A percentile compares a stretch with the other conserved stretches of the same genome.
phyloP scores from a whole-genome alignment of 30 jellyfish, hydroid and myxozoan genomes.

The Catostylus mosaicus region DNA sequence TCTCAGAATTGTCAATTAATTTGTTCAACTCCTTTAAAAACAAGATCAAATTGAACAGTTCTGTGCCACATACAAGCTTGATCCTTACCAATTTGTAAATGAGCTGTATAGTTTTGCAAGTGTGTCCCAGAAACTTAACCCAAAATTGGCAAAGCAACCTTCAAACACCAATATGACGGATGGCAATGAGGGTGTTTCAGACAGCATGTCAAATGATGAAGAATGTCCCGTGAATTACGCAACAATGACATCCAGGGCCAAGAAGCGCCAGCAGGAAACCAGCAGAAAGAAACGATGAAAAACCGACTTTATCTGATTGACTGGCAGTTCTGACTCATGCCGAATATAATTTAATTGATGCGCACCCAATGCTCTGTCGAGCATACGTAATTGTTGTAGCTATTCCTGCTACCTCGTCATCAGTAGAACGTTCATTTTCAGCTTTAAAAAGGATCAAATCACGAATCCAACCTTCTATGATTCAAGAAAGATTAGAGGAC shows the following conservation, averaged over 20 bases:
- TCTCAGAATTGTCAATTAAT: slow-evolving; percentile 14
- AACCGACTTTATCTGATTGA: not conserved
- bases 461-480: slow-evolving; percentile 16
- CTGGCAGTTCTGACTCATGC: not conserved
- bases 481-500: slow-evolving; percentile 42
- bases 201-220: no score
- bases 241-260: no score
- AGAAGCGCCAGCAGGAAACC: not conserved
- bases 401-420: not conserved
- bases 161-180: not conserved
- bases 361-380: slow-evolving; percentile 24
- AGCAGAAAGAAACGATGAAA: not conserved
- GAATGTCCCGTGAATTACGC: no score
- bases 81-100: slow-evolving; percentile 13
- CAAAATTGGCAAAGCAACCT: not conserved
- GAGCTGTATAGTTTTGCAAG: slow-evolving; percentile 38
- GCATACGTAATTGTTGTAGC: slow-evolving; percentile 16
- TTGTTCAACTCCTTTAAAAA: slow-evolving; percentile 15
- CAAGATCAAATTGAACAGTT: not conserved
- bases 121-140: slow-evolving; percentile 3
- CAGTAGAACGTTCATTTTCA: not conserved
- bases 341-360: not conserved
- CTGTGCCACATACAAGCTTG: slow-evolving; percentile 26
- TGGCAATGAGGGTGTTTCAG: slow-evolving; percentile 26
- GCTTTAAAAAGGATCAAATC: not conserved